These are phyloP conservation scores for Erynnis tages DNA, from an alignment of 2,888 invertebrate genomes.

Conservation along the genomic window DNA sequence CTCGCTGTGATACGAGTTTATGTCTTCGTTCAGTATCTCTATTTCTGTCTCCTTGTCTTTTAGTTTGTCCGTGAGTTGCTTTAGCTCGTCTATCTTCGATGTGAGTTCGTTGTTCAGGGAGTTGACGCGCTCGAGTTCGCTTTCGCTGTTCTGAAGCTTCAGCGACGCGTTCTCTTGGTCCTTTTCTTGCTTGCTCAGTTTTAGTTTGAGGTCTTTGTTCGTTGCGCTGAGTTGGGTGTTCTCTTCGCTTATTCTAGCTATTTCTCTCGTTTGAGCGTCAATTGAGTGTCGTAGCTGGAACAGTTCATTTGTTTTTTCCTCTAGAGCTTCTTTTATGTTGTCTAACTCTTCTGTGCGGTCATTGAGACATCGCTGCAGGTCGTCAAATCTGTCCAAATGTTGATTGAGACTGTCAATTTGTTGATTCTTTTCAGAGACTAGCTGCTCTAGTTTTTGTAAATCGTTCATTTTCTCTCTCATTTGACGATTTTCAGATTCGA, in stretches of 20 bases:
- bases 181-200: conserved; percentile 66
- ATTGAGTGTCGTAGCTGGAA: conserved; percentile 66
- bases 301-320: conserved; percentile 66
- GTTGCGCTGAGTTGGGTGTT: conserved; percentile 59
- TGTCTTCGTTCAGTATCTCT: conserved; percentile 77
- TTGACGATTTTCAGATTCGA: conserved; percentile 68
- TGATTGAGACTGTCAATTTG: conserved; percentile 78
- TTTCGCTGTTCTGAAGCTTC: conserved; percentile 64
- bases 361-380: conserved; percentile 71
- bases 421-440: conserved; percentile 79
- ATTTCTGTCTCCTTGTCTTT: conserved; percentile 80
- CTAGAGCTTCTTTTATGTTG: conserved; percentile 70
- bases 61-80: conserved; percentile 62
- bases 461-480: conserved; percentile 73
- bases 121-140: conserved; percentile 60
- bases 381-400: conserved; percentile 71
- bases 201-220: conserved; percentile 64
- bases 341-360: conserved; percentile 76
- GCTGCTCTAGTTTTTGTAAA: conserved; percentile 73
- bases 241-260: conserved; percentile 65
- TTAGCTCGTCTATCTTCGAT: conserved; percentile 66
- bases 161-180: conserved; percentile 71
- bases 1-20: conserved; percentile 74
- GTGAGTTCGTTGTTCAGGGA: conserved; percentile 64
- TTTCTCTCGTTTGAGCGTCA: conserved; percentile 56